Percentiles rank a stretch among this genome's conserved stretches.
Conservation (phyloP, 2,797 vertebrate genomes). For the Heterohyrax brucei region DNA sequence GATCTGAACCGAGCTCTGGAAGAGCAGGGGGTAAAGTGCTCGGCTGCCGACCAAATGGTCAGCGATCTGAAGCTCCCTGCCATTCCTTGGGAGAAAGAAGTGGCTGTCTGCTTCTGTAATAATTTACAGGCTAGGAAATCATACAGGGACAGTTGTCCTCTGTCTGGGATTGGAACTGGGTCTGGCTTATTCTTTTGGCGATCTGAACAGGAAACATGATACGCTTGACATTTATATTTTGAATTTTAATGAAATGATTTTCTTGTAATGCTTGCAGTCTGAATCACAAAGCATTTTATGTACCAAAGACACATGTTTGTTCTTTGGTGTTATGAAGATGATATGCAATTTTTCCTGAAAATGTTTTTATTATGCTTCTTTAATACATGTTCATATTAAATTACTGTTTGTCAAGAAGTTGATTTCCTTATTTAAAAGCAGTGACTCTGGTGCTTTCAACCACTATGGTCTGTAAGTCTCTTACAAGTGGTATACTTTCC, state of each 20-base stretch:
- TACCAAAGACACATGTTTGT: neutral
- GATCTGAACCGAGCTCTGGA: neutral
- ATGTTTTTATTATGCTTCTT: neutral
- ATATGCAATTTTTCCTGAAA: neutral
- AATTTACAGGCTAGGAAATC: too few species aligned
- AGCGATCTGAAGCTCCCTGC: too few species aligned
- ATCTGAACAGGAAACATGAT: neutral
- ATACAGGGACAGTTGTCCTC: too few species aligned
- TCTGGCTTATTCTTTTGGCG: too few species aligned
- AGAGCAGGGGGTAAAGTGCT: too few species aligned
- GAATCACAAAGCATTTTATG: neutral
- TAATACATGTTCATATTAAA: conserved; percentile 31
- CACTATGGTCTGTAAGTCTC: neutral
- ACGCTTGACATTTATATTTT: neutral
- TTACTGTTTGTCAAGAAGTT: neutral
- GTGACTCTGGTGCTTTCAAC: neutral
- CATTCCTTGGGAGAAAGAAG: too few species aligned
- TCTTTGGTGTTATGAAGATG: conserved; percentile 1
- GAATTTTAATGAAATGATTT: neutral
- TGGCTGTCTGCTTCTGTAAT: too few species aligned
- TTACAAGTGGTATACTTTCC: neutral
- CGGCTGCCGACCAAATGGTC: too few species aligned
- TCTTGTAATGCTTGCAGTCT: neutral
- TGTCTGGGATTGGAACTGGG: too few species aligned
- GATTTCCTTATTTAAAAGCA: conserved; percentile 43